A percentile compares a stretch with the other conserved stretches of the same genome.
Evolutionary conservation across 2,888 invertebrate species (phyloP).

Genomic region (Pyrrhia umbra): DNA sequence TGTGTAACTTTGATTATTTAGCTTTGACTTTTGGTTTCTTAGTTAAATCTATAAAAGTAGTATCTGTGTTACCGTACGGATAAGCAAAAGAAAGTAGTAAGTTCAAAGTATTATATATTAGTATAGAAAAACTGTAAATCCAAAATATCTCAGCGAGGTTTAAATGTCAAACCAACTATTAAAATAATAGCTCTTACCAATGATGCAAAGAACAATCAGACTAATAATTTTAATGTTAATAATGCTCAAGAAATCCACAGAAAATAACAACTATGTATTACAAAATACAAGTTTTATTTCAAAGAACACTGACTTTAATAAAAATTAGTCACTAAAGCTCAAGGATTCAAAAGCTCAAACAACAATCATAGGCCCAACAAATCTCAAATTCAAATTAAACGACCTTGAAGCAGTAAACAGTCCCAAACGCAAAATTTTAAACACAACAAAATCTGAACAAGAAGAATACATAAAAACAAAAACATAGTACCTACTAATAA

Average conservation of each 20-base stretch:
- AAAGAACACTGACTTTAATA: slow-evolving; percentile 1
- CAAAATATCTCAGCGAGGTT: no score
- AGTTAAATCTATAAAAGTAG: neutral
- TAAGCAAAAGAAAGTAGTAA: no score
- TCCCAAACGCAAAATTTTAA: slow-evolving; percentile 49
- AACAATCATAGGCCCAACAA: slow-evolving; percentile 15
- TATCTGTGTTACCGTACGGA: no score
- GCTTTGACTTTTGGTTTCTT: neutral
- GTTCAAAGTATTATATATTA: no score
- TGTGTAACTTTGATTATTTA: neutral
- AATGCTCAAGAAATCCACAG: neutral
- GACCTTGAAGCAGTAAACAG: slow-evolving; percentile 30
- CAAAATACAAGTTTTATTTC: neutral
- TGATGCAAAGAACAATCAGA: neutral
- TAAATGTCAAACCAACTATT: no score
- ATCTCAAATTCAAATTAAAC: slow-evolving; percentile 40
- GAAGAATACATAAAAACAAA: slow-evolving; percentile 65
- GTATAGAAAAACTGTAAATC: no score
- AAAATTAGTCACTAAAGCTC: neutral
- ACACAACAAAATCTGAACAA: slow-evolving; percentile 59
- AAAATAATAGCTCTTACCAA: neutral
- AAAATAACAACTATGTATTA: neutral
- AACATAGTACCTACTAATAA: slow-evolving; percentile 61
- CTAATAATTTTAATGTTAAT: neutral
- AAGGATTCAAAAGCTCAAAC: neutral